Conservation (phyloP, 2,113 vertebrate genomes). For the Galbula dea region DNA sequence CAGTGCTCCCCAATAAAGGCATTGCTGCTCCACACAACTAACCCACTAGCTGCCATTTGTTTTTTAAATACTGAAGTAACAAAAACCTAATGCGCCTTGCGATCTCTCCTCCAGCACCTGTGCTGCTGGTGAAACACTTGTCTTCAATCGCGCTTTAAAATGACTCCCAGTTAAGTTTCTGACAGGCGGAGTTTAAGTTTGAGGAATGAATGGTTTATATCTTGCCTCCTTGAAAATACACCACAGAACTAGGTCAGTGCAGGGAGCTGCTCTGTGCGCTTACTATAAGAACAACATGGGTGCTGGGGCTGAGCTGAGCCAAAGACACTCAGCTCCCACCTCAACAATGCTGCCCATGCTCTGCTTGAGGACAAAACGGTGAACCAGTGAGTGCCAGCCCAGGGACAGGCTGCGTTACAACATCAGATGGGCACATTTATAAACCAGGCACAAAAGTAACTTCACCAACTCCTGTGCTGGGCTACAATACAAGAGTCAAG, state of each 20-base stretch:
- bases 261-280: not conserved
- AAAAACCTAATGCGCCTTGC: not conserved
- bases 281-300: not conserved
- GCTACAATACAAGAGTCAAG: not conserved
- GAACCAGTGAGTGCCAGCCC: not conserved
- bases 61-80: not conserved
- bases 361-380: not conserved
- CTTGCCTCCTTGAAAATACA: constrained; percentile 5
- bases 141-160: not conserved
- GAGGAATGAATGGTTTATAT: constrained; percentile 18
- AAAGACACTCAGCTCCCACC: not conserved
- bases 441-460: accelerated
- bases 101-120: not conserved
- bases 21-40: not conserved
- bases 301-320: not conserved
- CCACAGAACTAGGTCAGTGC: constrained; percentile 13
- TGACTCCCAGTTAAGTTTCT: not conserved
- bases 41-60: not conserved
- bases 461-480: not conserved
- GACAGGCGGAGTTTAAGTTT: constrained; percentile 34
- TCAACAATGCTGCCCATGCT: not conserved
- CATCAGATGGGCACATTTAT: accelerated
- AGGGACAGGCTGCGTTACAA: not conserved
- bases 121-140: not conserved
- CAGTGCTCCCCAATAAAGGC: not conserved